phyloP scores from a whole-genome alignment of 2,888 invertebrate species.

The Molorchus minor region DNA sequence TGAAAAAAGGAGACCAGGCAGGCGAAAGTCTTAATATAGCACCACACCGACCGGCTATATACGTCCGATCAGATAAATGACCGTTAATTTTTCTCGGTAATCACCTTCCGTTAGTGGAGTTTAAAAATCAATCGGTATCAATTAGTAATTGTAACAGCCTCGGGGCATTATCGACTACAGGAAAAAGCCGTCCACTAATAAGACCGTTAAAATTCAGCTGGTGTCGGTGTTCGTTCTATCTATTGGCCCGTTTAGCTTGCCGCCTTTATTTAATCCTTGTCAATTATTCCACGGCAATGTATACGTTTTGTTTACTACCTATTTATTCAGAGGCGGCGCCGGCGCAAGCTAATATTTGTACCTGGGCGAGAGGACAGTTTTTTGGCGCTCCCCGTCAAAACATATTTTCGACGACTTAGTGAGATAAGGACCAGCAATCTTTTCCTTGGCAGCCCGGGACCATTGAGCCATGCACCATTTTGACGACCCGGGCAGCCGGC shows the following conservation, averaged over 20 bases:
- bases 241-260: constrained; percentile 50
- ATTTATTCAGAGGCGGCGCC: too few species aligned
- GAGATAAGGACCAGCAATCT: too few species aligned
- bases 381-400: too few species aligned
- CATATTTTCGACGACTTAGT: too few species aligned
- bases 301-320: constrained; percentile 42
- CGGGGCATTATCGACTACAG: constrained; percentile 49
- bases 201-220: constrained; percentile 54
- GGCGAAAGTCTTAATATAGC: constrained; percentile 30
- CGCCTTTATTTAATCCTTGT: constrained; percentile 49
- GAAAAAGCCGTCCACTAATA: constrained; percentile 49
- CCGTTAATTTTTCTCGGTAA: constrained; percentile 38
- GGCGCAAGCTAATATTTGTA: too few species aligned
- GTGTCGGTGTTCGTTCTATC: constrained; percentile 52
- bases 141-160: constrained; percentile 54
- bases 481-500: too few species aligned
- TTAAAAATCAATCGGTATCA: constrained; percentile 49
- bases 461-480: too few species aligned
- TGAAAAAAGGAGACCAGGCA: constrained; percentile 19
- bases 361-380: too few species aligned
- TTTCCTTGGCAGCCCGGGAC: too few species aligned
- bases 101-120: constrained; percentile 38
- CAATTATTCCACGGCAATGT: constrained; percentile 48
- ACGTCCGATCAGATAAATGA: constrained; percentile 29
- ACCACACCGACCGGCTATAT: constrained; percentile 24